phyloP scores from a whole-genome alignment of 2,113 vertebrate genomes.

The Cygnus buccinator region DNA sequence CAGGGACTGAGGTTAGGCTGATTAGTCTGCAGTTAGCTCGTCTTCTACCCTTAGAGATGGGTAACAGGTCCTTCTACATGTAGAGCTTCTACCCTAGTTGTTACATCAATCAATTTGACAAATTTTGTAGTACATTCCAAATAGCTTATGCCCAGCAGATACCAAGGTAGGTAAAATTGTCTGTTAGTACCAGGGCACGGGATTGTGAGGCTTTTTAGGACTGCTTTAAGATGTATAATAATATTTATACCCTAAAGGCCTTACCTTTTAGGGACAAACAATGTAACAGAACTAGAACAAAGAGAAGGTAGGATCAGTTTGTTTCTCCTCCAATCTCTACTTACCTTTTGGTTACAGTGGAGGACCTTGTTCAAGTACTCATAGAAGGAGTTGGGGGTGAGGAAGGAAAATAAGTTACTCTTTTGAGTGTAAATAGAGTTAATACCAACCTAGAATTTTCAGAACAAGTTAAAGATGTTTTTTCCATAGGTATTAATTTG shows the following conservation, averaged over 20 bases:
- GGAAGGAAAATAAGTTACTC: no score
- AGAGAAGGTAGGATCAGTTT: not conserved
- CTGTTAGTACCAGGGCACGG: no score
- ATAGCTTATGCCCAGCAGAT: no score
- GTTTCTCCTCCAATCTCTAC: not conserved
- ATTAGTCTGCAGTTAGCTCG: no score
- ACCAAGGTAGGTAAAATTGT: no score
- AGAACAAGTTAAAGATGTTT: not conserved
- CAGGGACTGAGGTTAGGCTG: no score
- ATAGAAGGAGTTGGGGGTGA: not conserved
- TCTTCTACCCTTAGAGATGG: no score
- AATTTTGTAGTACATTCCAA: no score
- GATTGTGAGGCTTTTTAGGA: not conserved
- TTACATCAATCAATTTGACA: no score
- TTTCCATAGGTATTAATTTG: not conserved
- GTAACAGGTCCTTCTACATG: no score
- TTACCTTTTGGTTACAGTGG: not conserved
- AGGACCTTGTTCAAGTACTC: not conserved
- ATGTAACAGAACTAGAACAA: fast-evolving
- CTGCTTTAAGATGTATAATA: not conserved
- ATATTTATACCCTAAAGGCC: not conserved
- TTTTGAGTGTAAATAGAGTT: not conserved
- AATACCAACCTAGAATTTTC: not conserved
- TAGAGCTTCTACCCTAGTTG: no score
- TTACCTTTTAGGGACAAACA: not conserved